phyloP scores from a whole-genome alignment of 1,140 invertebrate species.

The roundworm (Caenorhabditis elegans) region DNA sequence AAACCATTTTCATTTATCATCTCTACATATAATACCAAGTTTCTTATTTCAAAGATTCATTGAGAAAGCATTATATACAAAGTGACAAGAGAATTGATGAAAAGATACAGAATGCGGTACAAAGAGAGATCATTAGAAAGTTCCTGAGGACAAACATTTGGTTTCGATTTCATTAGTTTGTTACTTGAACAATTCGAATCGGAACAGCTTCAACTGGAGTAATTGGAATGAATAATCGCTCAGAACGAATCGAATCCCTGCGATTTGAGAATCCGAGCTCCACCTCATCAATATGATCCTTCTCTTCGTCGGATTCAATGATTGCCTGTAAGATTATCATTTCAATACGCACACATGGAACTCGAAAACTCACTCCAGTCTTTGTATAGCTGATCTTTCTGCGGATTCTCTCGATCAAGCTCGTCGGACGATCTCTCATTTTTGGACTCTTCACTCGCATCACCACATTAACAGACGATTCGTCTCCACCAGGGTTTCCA shows the following conservation, averaged over 20 bases:
- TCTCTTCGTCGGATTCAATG: background rate
- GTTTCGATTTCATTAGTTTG: background rate
- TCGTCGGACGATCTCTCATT: background rate
- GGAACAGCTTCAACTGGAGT: conserved; percentile 8
- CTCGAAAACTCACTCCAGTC: background rate
- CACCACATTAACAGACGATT: background rate
- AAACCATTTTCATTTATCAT: no score
- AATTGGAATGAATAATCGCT: conserved; percentile 6
- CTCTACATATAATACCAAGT: no score
- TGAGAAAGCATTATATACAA: no score
- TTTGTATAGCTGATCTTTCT: conserved; percentile 9
- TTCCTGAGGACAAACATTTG: background rate
- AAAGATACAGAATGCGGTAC: background rate
- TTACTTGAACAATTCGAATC: background rate
- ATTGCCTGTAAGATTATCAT: background rate
- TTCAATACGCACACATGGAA: background rate
- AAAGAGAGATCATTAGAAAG: background rate
- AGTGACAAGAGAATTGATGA: background rate
- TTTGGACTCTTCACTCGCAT: background rate
- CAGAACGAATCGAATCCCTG: background rate
- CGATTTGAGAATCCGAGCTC: background rate
- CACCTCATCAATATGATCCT: background rate
- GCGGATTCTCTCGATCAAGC: conserved; percentile 2
- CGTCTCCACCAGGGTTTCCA: background rate
- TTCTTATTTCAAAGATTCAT: no score